Evolutionary conservation across 2,113 vertebrate species (phyloP).

Genomic region (Channa maculata): DNA sequence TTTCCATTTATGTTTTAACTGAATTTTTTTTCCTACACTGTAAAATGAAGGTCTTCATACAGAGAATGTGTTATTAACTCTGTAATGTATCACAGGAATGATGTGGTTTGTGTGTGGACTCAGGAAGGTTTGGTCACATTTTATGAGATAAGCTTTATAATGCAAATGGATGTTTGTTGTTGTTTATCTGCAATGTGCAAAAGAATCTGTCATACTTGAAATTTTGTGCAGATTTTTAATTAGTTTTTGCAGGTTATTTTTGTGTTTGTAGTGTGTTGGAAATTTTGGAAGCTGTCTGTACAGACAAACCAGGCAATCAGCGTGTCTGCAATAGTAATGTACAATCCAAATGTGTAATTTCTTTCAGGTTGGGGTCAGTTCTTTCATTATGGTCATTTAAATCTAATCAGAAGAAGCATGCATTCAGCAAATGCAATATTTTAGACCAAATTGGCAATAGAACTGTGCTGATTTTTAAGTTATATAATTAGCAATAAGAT

Average conservation of each 20-base stretch:
- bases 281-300: constrained; percentile 11
- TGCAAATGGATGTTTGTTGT: neutral
- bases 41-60: neutral
- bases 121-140: neutral
- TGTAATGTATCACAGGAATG: neutral
- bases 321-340: neutral
- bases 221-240: constrained; percentile 2
- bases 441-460: constrained; percentile 15
- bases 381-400: neutral
- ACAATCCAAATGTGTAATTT: neutral
- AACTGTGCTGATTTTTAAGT: neutral
- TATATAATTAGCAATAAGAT: neutral
- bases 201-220: constrained; percentile 31
- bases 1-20: no score
- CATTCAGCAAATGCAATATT: neutral
- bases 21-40: neutral
- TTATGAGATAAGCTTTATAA: constrained; percentile 1
- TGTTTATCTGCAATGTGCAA: neutral
- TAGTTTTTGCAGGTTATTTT: constrained; percentile 3
- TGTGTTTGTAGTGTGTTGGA: neutral
- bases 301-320: neutral
- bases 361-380: constrained; percentile 11
- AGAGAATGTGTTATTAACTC: neutral
- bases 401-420: constrained; percentile 14
- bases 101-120: constrained; percentile 4